Evolutionary conservation across 2,797 vertebrate species (phyloP).

Genomic region (Pangasius mekongensis): DNA sequence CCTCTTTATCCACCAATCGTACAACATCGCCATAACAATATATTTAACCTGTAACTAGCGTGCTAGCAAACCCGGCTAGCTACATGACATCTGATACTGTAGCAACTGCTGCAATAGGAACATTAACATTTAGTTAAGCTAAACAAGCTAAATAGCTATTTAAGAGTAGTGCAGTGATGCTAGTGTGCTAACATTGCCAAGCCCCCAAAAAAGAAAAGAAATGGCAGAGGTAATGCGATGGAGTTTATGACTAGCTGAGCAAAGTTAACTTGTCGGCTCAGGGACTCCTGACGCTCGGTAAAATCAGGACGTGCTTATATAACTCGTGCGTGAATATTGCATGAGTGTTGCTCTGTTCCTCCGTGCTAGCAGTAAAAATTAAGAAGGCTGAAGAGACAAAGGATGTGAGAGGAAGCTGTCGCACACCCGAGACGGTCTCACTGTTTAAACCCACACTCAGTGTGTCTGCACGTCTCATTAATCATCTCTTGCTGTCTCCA

Average conservation of each 20-base stretch:
- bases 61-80: background rate
- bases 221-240: no score
- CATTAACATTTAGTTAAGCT: background rate
- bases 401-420: slow-evolving; percentile 11
- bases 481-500: slow-evolving; percentile 16
- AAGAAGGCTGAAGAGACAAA: slow-evolving; percentile 16
- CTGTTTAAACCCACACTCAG: slow-evolving; percentile 23
- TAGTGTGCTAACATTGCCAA: background rate
- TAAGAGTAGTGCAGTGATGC: background rate
- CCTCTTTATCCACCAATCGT: background rate
- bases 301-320: slow-evolving; percentile 26
- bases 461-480: slow-evolving; percentile 19
- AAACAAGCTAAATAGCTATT: background rate
- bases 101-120: background rate
- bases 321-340: slow-evolving; percentile 25
- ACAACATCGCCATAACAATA: background rate
- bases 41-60: background rate
- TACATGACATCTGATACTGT: background rate
- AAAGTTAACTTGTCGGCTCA: slow-evolving; percentile 16
- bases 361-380: background rate
- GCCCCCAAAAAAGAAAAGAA: background rate
- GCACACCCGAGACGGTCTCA: background rate
- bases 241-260: slow-evolving; percentile 3
- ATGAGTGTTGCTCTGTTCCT: background rate
- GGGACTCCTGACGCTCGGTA: slow-evolving; percentile 2